phyloP scores from a whole-genome alignment of 2,113 vertebrate genomes.

The Oncorhynchus tshawytscha region DNA sequence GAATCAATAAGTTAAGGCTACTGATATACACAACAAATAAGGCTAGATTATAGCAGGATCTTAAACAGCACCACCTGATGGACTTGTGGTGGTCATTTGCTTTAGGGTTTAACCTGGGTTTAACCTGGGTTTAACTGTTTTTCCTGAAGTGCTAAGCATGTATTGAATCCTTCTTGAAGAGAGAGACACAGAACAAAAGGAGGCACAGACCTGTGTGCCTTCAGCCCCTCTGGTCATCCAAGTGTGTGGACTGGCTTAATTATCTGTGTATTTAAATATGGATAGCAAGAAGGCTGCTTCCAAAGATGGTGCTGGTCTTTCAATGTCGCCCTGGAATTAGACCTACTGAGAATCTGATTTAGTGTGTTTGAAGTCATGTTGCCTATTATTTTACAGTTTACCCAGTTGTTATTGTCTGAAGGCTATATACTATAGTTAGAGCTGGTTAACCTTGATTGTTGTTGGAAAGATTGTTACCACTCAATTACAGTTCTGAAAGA shows the following conservation, averaged over 20 bases:
- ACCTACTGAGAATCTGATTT: no score
- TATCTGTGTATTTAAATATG: constrained; percentile 52
- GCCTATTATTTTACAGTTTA: no score
- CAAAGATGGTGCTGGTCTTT: neutral
- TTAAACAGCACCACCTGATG: neutral
- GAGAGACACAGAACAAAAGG: constrained; percentile 39
- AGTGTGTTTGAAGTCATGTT: no score
- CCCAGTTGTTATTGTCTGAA: no score
- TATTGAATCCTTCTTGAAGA: constrained; percentile 30
- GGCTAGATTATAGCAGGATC: no score
- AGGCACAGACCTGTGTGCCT: constrained; percentile 24
- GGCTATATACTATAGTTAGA: no score
- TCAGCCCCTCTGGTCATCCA: constrained; percentile 50
- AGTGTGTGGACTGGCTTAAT: constrained; percentile 52
- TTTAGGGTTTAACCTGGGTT: neutral
- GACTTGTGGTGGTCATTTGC: neutral
- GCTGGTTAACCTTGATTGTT: no score
- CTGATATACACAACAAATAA: no score
- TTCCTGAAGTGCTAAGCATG: neutral
- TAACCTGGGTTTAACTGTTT: neutral
- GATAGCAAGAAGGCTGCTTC: neutral
- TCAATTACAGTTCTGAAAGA: constrained; percentile 10
- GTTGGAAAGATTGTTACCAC: neutral
- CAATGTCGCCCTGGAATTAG: neutral
- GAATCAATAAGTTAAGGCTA: no score